Evolutionary conservation across 2,888 invertebrate genomes (phyloP), one percentile per base, ranked within the genome.

Genomic region (Orthosia incerta): DNA sequence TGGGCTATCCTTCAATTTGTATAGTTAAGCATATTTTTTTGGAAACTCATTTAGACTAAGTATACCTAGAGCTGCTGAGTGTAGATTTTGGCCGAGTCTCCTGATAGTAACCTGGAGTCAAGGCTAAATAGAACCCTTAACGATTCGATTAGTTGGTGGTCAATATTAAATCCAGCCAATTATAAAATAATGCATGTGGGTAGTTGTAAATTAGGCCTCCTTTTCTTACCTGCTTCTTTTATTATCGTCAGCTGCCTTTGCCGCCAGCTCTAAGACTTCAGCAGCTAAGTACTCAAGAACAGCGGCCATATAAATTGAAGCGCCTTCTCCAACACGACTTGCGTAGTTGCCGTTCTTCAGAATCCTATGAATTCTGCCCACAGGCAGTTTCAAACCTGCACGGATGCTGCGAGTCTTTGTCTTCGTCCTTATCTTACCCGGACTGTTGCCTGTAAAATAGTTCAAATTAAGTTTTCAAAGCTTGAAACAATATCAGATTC

Each of bases 261-360:
- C 97, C 9, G 97, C 97, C 91, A 97, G 94, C 87, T 97, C 97
- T 74, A 97, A 89, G 18, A 97, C 97, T 95, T 98, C 98, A 77
- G 98, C 97, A 18, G 98, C 97, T 62, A 97, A 89, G 86, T 97
- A 97, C 86, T 97, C 97, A 90, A 97, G 94, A 0, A 97, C 97
- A n/a, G 97, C 97, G 0, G 97, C 94, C 59, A 97, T 86, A 76
- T 96, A 97, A 0, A 97, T 96, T 0, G 97, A 95, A 1, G 97
- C 96, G 0, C 96, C 97, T 48, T 94, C 94, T 50, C 97, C 97
- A 18, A 97, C 94, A 2, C 97, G 93, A 81, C 97, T 97, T 0
- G 97, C 97, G 87, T 97, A 97, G 85, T 97, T 97, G 1, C 97
- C 97, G 81, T 97, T 97, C 15, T 97, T 95, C 5, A 97, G 92